Evolutionary conservation across 2,113 vertebrate species (phyloP).

Genomic region (Brachypteracias leptosomus): DNA sequence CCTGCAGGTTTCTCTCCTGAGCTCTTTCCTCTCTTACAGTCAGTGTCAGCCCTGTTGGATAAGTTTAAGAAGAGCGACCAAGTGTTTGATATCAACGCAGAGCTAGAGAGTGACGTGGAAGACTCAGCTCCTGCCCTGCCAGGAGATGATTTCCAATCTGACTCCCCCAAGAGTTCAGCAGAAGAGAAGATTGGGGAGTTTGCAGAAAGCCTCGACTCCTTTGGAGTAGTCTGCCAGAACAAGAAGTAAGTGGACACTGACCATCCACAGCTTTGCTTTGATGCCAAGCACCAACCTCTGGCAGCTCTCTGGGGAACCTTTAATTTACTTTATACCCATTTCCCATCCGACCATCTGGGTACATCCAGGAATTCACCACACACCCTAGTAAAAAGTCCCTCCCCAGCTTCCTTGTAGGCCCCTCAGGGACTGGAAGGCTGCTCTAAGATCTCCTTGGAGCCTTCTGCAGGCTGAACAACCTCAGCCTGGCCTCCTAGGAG

Average conservation of each 20-base stretch:
- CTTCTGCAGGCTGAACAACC: too few relatives aligned
- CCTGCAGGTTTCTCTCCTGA: neutral
- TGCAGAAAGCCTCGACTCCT: constrained; percentile 30
- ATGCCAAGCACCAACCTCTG: neutral
- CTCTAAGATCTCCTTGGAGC: too few relatives aligned
- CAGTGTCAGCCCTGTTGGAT: constrained; percentile 85
- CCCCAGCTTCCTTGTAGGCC: too few relatives aligned
- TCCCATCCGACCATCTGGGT: neutral
- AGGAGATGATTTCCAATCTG: constrained; percentile 76
- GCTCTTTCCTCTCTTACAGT: constrained; percentile 64
- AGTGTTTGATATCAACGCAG: constrained; percentile 82
- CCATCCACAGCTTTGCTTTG: neutral
- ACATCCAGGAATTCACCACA: neutral
- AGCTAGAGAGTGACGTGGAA: constrained; percentile 44
- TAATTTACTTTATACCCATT: rapidly evolving
- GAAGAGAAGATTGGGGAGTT: constrained; percentile 34
- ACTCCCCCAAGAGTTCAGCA: constrained; percentile 59
- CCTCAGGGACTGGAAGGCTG: too few relatives aligned
- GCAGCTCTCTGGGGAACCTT: neutral
- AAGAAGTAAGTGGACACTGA: neutral
- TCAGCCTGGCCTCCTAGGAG: too few relatives aligned
- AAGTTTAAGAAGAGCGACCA: constrained; percentile 87
- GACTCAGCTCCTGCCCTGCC: constrained; percentile 44
- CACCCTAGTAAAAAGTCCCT: too few relatives aligned
- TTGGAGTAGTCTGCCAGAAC: neutral